Evolutionary conservation across 2,113 vertebrate genomes (phyloP), one percentile per base, ranked within the genome.

Genomic region (Campylomormyrus numenius): DNA sequence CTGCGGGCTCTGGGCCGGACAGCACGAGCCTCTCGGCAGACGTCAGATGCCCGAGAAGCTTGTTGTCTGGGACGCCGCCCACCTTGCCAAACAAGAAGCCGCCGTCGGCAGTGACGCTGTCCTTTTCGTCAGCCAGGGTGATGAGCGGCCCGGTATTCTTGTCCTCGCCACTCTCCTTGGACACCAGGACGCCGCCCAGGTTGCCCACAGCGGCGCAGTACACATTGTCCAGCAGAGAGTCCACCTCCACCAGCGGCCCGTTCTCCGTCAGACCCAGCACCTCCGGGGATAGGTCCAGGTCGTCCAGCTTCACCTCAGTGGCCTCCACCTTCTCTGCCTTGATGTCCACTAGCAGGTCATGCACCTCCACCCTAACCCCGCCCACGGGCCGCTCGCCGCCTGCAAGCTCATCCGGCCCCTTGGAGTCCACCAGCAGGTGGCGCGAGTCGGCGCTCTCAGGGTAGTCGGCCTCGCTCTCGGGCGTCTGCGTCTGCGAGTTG

Each of bases 271-370:
- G 97, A 97, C 45, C 97, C 96, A 42, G 99, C 27, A 96, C 97
- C 92, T 99, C 99, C 0, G 98, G 99, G 84, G 98, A 99, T 90
- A 99, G 94, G 94, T 99, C 99, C 95, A 99, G 96, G 91, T 99
- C 99, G 46, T 99, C 99, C 90, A 99, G 95, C 92, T 99, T 99
- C 83, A 99, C 99, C 93, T 99, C 99, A 0, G 98, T 99, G 86
- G 99, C 99, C 93, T 99, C 99, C 48, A 99, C 99, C 91, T 99
- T 99, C 92, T 99, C 99, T 35, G 99, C 99, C 95, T 99, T 99
- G 94, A 99, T 99, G 92, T 96, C 94, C 95, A 98, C 94, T 95
- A 98, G 83, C 90, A 99, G 97, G 92, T 99, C 98, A 5, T 99
- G 98, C 91, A 99, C 98, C 93, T 99, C 98, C 84, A 99, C 98